Evolutionary conservation across 2,113 vertebrate species (phyloP).

Genomic region (Channa argus): DNA sequence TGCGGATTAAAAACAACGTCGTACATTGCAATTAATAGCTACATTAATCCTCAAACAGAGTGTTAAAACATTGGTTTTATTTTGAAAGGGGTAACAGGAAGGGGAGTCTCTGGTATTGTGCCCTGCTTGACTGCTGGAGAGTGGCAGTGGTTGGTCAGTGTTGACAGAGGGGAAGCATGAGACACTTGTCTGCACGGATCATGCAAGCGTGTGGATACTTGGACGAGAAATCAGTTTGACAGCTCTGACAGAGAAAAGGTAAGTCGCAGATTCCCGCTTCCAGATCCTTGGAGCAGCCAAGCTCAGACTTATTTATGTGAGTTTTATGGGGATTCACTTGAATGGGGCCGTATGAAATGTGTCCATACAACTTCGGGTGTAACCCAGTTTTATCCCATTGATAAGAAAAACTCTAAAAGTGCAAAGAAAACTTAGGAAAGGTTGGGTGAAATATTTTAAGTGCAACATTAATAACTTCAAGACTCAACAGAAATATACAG

Average conservation of each 20-base stretch:
- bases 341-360: not conserved
- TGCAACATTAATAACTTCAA: not conserved
- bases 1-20: too few relatives aligned
- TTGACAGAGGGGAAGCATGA: conserved; percentile 66
- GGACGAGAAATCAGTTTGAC: conserved; percentile 57
- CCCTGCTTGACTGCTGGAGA: not conserved
- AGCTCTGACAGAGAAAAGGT: conserved; percentile 53
- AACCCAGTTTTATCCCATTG: not conserved
- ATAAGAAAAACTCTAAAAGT: not conserved
- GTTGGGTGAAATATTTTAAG: not conserved
- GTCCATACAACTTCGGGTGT: conserved; percentile 1
- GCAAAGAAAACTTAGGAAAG: not conserved
- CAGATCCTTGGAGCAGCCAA: not conserved
- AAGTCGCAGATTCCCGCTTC: conserved; percentile 1
- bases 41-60: too few relatives aligned
- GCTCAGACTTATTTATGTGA: not conserved
- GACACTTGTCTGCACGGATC: conserved; percentile 35
- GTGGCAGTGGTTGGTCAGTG: conserved; percentile 39
- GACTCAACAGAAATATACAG: not conserved
- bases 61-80: conserved; percentile 26
- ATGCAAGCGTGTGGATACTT: conserved; percentile 57
- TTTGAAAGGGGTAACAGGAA: conserved; percentile 62
- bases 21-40: too few relatives aligned
- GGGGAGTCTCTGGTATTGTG: rapidly evolving
- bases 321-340: conserved; percentile 14